Evolutionary conservation across 2,113 vertebrate species (phyloP), one percentile per base, ranked within the genome.

Genomic region (Myodes glareolus): DNA sequence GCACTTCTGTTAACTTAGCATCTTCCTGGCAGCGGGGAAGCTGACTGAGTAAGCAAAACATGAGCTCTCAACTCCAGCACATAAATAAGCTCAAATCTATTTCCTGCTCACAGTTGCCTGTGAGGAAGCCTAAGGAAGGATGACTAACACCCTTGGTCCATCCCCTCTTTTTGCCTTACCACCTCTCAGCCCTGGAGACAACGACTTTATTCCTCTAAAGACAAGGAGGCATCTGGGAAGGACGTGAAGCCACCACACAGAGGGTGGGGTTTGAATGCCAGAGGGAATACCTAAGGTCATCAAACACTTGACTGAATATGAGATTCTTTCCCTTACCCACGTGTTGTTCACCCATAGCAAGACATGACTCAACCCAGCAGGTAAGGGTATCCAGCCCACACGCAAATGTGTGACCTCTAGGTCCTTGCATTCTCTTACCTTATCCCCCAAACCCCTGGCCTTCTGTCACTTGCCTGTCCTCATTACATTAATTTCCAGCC

Each of bases 1-100:
- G 91, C 73, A 95, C 88, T 82, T 95, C 92, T 97, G 70, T 93
- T 86, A 80, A 76, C 88, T 96, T 95, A 97, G 92, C 95, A 95
- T 87, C 93, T 96, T 97, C 88, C 72, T 73, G 55, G 96, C 47
- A 89, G 90, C 87, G 76, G 94, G 94, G 93, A 95, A 94, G 90
- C 88, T 94, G 80, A 52, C 39, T 95, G 72, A 96, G 94, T 81
- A 94, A 86, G 78, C 84, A 97, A 97, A 97, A 94, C 88, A 94
- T 7, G 63, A 92, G 73, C 23, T 97, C 85, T 65, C 45, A 42
- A 94, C 58, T 92, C 90, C 77, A 89, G 89, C 87, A 84, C 82
- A 92, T 72, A 86, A 94, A 97, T 75, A 97, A 96, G 84, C 75
- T 97, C 76, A 81, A 39, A 58, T 58, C 58, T 58, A 58, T 58